Evolutionary conservation across 2,113 vertebrate genomes (phyloP).

Genomic region (Columbina picui): DNA sequence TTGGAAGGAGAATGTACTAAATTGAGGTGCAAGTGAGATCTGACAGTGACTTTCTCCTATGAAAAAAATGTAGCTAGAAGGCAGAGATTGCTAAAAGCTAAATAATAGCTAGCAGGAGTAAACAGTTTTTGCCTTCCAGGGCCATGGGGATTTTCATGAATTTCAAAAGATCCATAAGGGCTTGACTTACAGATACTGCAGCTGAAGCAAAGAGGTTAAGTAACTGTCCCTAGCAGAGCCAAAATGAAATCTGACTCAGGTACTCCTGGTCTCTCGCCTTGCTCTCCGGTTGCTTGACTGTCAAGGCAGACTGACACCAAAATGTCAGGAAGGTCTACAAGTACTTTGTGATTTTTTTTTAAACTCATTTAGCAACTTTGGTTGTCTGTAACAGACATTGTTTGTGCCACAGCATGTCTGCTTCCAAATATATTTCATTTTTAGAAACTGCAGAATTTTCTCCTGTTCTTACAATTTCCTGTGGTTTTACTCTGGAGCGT

Average conservation of each 20-base stretch:
- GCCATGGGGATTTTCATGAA: neutral
- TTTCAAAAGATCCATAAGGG: neutral
- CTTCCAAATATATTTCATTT: constrained; percentile 27
- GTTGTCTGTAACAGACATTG: neutral
- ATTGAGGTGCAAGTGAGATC: neutral
- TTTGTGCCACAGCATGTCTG: neutral
- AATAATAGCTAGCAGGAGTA: neutral
- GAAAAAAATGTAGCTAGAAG: neutral
- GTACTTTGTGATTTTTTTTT: neutral
- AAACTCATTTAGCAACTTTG: neutral
- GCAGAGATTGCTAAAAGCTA: neutral
- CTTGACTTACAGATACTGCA: neutral
- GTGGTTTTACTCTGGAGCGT: neutral
- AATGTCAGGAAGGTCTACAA: neutral
- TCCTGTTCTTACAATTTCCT: constrained; percentile 25
- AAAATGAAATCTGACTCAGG: neutral
- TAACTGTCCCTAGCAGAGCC: neutral
- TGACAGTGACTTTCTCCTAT: neutral
- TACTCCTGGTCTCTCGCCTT: neutral
- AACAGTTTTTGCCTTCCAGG: neutral
- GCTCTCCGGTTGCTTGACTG: neutral
- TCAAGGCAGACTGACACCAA: neutral
- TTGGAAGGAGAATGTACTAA: neutral
- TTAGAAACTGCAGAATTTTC: constrained; percentile 43
- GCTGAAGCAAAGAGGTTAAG: neutral